Conservation (phyloP, 2,797 vertebrate genomes). For the Enteromius treurensis region DNA sequence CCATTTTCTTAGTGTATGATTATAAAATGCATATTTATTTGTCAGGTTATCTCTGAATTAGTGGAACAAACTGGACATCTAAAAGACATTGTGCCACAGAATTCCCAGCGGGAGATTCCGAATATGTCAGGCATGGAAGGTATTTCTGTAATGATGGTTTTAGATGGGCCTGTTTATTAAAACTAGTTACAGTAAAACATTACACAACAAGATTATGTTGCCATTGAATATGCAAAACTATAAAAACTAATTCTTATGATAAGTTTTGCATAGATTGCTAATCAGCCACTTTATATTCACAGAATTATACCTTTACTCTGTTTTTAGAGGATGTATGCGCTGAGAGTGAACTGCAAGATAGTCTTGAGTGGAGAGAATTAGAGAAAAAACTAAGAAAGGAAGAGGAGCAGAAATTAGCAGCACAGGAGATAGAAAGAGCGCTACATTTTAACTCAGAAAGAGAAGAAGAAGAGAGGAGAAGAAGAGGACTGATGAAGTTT, state of each 20-base stretch:
- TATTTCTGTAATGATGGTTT: slow-evolving; percentile 35
- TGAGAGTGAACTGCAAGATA: slow-evolving; percentile 73
- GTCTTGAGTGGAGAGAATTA: slow-evolving; percentile 70
- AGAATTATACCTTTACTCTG: neutral
- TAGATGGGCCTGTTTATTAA: neutral
- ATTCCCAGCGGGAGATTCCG: neutral
- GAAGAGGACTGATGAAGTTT: slow-evolving; percentile 73
- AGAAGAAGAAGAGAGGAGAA: slow-evolving; percentile 72
- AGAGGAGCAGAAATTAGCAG: slow-evolving; percentile 67
- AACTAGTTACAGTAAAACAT: neutral
- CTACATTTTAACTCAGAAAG: slow-evolving; percentile 66
- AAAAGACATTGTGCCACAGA: neutral
- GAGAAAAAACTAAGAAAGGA: slow-evolving; percentile 71
- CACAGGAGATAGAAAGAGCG: slow-evolving; percentile 67
- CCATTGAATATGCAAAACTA: neutral
- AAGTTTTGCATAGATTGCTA: neutral
- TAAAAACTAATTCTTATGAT: neutral
- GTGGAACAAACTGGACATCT: slow-evolving; percentile 56
- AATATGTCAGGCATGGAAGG: slow-evolving; percentile 48
- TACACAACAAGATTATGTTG: neutral
- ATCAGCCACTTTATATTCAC: neutral
- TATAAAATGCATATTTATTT: slow-evolving; percentile 21
- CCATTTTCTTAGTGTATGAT: neutral
- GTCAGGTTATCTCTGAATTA: slow-evolving; percentile 75
- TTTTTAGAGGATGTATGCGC: slow-evolving; percentile 64